phyloP scores from a whole-genome alignment of 1,140 invertebrate genomes.

The Glossosoma conforme region DNA sequence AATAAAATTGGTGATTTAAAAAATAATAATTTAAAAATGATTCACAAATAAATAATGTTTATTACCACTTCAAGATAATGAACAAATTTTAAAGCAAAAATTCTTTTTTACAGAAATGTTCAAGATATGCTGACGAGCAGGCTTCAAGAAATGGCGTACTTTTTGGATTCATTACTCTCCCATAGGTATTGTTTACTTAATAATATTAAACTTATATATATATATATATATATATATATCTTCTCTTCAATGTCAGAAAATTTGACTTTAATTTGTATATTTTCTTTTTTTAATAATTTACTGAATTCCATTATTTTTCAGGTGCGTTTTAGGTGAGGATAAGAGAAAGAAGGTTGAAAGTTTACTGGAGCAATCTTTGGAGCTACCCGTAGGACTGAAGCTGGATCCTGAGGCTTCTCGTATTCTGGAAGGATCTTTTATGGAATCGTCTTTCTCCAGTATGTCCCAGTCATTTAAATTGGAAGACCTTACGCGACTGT shows the following conservation, averaged over 20 bases:
- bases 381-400: constrained; percentile 43
- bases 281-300: no score
- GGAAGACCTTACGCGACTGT: constrained; percentile 46
- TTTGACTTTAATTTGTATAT: neutral
- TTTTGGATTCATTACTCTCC: constrained; percentile 64
- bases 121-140: constrained; percentile 55
- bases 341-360: constrained; percentile 48
- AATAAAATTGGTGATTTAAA: no score
- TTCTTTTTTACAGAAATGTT: constrained; percentile 47
- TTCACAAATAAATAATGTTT: no score
- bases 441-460: constrained; percentile 41
- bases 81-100: no score
- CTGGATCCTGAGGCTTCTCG: constrained; percentile 43
- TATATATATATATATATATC: constrained; percentile 2
- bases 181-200: no score
- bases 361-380: constrained; percentile 47
- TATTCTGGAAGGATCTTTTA: constrained; percentile 39
- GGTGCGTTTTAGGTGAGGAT: constrained; percentile 47
- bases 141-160: constrained; percentile 64
- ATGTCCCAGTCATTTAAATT: constrained; percentile 44
- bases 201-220: no score
- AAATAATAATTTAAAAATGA: no score
- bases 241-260: constrained; percentile 4
- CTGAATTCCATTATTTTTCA: no score
- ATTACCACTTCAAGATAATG: no score